phyloP scores from a whole-genome alignment of 35 echinoderm and acorn worm species.

The Antedon bifida region DNA sequence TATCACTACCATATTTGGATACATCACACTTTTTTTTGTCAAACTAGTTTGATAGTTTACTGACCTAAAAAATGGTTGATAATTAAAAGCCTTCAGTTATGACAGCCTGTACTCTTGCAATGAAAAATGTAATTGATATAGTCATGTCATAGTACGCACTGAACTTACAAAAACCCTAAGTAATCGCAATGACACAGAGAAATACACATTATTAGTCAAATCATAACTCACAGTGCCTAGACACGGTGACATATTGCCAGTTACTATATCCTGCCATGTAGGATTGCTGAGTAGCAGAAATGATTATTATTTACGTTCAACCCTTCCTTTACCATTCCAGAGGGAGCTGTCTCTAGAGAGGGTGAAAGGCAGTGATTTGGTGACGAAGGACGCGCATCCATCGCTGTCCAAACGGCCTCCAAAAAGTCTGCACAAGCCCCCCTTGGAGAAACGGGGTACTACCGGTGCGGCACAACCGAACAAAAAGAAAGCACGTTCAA shows the following conservation, averaged over 20 bases:
- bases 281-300: background rate
- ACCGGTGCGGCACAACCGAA: background rate
- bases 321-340: background rate
- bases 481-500: conserved; percentile 61
- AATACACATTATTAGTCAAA: too few species aligned
- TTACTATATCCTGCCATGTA: background rate
- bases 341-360: background rate
- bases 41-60: too few species aligned
- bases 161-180: background rate
- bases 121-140: background rate
- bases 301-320: background rate
- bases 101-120: too few species aligned
- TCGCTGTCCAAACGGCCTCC: background rate
- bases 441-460: background rate
- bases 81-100: too few species aligned
- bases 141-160: background rate
- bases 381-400: background rate
- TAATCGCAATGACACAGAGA: too few species aligned
- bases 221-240: background rate
- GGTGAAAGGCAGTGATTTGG: background rate
- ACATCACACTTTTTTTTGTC: too few species aligned
- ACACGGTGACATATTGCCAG: background rate
- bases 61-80: too few species aligned
- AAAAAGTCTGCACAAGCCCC: background rate
- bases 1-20: too few species aligned